These are phyloP conservation scores for Hydropsyche betteni DNA, from an alignment of 2,888 invertebrate species.

Conservation along the genomic window DNA sequence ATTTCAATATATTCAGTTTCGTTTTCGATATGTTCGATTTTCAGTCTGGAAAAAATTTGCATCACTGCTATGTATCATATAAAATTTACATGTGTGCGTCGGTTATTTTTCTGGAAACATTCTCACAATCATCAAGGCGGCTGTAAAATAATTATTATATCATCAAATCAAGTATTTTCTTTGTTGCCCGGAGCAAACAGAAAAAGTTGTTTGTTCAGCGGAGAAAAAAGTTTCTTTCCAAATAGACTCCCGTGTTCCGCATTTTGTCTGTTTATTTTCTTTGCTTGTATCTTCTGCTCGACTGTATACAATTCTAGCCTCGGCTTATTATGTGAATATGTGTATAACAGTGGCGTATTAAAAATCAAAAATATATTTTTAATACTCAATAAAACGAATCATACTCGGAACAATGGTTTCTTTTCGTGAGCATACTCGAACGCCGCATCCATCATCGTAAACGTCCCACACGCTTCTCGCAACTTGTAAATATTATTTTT, in stretches of 20 bases:
- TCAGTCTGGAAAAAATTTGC: no score
- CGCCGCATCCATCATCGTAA: no score
- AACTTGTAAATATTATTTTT: no score
- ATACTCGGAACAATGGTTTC: no score
- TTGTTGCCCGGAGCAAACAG: constrained; percentile 37
- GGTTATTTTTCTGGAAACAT: constrained; percentile 1
- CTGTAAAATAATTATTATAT: constrained; percentile 37
- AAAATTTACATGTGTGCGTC: no score
- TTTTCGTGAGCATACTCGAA: no score
- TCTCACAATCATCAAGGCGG: constrained; percentile 38
- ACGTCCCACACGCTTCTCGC: no score
- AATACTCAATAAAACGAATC: no score
- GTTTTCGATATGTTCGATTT: neutral
- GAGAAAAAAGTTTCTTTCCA: constrained; percentile 45
- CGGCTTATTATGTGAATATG: constrained; percentile 14
- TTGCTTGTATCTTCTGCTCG: constrained; percentile 43
- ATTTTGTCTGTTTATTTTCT: constrained; percentile 49
- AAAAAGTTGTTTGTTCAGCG: constrained; percentile 33
- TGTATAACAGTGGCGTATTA: neutral
- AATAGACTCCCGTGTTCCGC: constrained; percentile 51
- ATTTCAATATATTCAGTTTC: neutral
- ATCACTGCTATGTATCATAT: no score
- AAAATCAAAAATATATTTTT: constrained; percentile 17
- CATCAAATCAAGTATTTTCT: constrained; percentile 39
- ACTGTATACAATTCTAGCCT: constrained; percentile 17